Evolutionary conservation across 2,888 invertebrate genomes (phyloP).

Genomic region (Lasioglossum lativentre): DNA sequence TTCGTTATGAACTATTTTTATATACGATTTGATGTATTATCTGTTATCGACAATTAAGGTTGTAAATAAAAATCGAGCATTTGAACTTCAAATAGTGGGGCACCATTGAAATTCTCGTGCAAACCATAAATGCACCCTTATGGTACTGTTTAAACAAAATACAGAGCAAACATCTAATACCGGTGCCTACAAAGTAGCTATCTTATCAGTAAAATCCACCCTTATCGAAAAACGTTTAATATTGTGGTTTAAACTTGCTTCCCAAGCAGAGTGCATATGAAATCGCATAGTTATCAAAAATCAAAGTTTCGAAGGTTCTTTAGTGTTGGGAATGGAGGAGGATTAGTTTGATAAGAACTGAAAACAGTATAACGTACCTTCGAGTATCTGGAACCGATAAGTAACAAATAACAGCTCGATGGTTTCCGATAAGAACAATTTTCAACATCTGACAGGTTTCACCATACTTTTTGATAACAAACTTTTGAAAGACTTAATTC

Average conservation of each 20-base stretch:
- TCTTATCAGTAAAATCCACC: neutral
- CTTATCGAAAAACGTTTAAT: neutral
- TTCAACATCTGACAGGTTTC: neutral
- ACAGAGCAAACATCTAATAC: neutral
- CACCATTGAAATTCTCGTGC: neutral
- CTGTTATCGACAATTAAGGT: neutral
- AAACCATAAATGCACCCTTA: neutral
- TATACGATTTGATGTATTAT: too few relatives aligned
- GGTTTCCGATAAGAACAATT: neutral
- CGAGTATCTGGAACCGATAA: neutral
- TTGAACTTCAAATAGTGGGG: neutral
- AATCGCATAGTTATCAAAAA: neutral
- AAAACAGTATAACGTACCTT: neutral
- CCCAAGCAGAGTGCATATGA: neutral
- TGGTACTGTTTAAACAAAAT: neutral
- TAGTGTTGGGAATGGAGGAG: neutral
- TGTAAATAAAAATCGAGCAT: neutral
- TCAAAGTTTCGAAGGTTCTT: neutral
- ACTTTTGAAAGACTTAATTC: too few relatives aligned
- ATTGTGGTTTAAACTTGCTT: neutral
- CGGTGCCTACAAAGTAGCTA: neutral
- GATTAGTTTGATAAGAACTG: neutral
- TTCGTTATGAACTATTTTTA: too few relatives aligned
- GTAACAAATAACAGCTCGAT: neutral
- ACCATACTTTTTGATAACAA: too few relatives aligned